A percentile compares a stretch with the other conserved stretches of the same genome.
phyloP scores from a whole-genome alignment of 2,797 vertebrate genomes.

The Parauchenoglanis punctatus region DNA sequence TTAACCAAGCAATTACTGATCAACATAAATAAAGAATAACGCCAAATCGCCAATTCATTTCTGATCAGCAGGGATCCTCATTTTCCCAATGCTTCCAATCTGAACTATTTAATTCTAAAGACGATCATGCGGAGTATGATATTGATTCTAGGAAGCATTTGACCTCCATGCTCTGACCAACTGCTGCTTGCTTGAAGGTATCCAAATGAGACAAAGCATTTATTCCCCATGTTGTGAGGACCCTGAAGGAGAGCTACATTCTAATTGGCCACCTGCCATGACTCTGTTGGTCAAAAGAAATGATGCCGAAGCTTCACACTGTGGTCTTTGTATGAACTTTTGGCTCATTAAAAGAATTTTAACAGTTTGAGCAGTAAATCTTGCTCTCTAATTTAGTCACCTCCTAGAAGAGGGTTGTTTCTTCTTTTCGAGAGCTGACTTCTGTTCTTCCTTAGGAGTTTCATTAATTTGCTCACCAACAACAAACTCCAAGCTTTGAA shows the following conservation, averaged over 20 bases:
- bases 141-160: slow-evolving; percentile 33
- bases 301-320: neutral
- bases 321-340: slow-evolving; percentile 9
- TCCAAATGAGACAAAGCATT: slow-evolving; percentile 37
- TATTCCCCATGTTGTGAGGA: slow-evolving; percentile 37
- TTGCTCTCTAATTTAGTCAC: neutral
- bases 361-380: slow-evolving; percentile 1
- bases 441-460: slow-evolving; percentile 10
- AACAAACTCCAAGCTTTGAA: neutral
- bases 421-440: neutral
- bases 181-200: slow-evolving; percentile 38
- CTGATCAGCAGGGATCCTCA: neutral
- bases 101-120: slow-evolving; percentile 18
- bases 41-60: neutral
- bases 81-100: neutral
- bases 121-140: slow-evolving; percentile 16
- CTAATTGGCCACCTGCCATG: slow-evolving; percentile 47
- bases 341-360: slow-evolving; percentile 15
- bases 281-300: slow-evolving; percentile 24
- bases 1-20: slow-evolving; percentile 1
- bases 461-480: slow-evolving; percentile 13
- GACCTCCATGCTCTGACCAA: slow-evolving; percentile 34
- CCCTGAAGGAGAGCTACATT: slow-evolving; percentile 23
- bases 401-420: neutral
- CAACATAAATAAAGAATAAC: neutral